Evolutionary conservation across 1,140 invertebrate genomes (phyloP).

Genomic region (Physella acuta): DNA sequence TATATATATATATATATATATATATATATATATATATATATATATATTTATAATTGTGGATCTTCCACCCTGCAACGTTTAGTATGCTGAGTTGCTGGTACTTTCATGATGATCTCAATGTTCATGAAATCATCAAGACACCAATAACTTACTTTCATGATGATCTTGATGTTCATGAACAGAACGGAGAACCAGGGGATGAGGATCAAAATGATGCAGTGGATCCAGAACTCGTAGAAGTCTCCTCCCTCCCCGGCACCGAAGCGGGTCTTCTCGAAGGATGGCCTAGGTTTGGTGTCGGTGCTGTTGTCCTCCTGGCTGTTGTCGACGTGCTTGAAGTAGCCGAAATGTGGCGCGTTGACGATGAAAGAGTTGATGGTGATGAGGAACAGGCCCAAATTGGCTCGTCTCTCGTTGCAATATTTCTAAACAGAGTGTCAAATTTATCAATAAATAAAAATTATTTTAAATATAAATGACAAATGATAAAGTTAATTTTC

Average conservation of each 20-base stretch:
- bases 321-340: background rate
- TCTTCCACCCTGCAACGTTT: too few species aligned
- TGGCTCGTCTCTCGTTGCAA: background rate
- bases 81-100: too few species aligned
- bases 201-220: slow-evolving; percentile 9
- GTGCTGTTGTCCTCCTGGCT: background rate
- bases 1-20: too few species aligned
- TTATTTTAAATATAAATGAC: too few species aligned
- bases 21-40: too few species aligned
- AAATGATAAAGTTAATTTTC: too few species aligned
- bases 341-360: slow-evolving; percentile 7
- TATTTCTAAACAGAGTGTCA: slow-evolving; percentile 1
- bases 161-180: slow-evolving; percentile 12
- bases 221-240: slow-evolving; percentile 13
- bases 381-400: background rate
- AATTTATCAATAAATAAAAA: too few species aligned
- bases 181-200: slow-evolving; percentile 11
- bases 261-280: background rate
- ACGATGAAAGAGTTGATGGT: slow-evolving; percentile 1
- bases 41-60: too few species aligned
- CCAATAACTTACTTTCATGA: background rate
- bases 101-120: too few species aligned
- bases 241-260: background rate
- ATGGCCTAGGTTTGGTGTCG: background rate
- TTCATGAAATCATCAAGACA: too few species aligned